Evolutionary conservation across 2,113 vertebrate genomes (phyloP), one percentile per base, ranked within the genome.

Genomic region (Chionomys nivalis): DNA sequence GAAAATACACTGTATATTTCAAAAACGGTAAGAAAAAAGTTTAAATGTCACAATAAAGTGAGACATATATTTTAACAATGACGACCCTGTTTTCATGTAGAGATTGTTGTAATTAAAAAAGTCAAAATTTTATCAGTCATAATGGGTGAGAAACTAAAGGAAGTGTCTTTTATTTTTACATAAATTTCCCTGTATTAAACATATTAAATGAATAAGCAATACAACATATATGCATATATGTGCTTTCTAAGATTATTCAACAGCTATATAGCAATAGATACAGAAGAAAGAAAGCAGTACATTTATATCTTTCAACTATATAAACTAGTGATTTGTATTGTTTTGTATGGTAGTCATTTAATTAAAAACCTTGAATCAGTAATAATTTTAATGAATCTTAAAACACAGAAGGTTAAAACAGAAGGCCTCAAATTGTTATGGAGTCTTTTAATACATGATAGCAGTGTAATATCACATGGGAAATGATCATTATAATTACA

Each of bases 301-400:
- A 44, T 65, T 72, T 9, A 72, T 14, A 49, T 68, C 24, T 86
- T 68, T 86, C 28, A 93, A 39, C 55, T 19, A 79, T 44, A 42
- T 58, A 3, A 81, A 70, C 66, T 49, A 12, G 3, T 58, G 12
- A 36, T 3, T 52, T 79, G 31, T 52, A 79, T 21, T 52, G 33
- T 73, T 6, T n/a, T 75, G 0, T 44, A 31, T 28, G 24, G 4
- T 17, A 28, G 78, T 39, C 19, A 79, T 26, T 36, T 42, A 81
- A 77, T 93, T 24, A 33, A 78, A 95, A 36, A 47, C 42, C 31
- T 97, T 89, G 39, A 68, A 72, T 16, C 17, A 72, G 14, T 87
- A 65, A 65, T 90, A 93, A 44, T 24, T 61, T 65, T 42, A 42
- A 8, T 85, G 26, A 65, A 13, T 65, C 58, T 65, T 65, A 85